Evolutionary conservation across 2,113 vertebrate genomes (phyloP), one percentile per base, ranked within the genome.

Genomic region (Accipiter virgatus): DNA sequence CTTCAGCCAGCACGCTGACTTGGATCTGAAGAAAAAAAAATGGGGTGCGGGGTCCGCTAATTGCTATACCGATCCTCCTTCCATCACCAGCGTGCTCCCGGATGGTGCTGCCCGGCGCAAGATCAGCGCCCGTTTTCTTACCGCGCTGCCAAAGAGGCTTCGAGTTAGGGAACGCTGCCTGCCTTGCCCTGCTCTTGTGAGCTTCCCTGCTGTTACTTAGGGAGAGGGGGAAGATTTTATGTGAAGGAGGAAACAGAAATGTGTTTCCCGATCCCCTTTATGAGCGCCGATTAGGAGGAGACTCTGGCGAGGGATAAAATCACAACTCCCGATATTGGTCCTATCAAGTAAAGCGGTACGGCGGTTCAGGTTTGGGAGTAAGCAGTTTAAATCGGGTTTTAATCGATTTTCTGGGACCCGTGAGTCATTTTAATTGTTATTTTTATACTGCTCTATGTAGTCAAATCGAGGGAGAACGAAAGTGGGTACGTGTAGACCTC

Each of bases 1-100:
- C 98, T 99, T 98, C 98, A 97, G 90, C 94, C 98, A 96, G 98
- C 95, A 93, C 11, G 92, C 96, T 86, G 97, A 87, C 96, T 96
- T 85, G 87, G 92, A 97, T 95, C 36, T 63, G 95, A 97, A 20
- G 16, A 71, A 71, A 45, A 74, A 79, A 82, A 97, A 97, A 61
- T 42, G 20, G 94, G 91, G 90, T 91, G 88, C 80, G 2, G 67
- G 52, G 52, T 94, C 70, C 45, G 62, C 80, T 97, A 90, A 95
- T 97, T 75, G 94, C 84, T 86, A n/a, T 71, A 67, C 61, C 80
- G 25, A 36, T 34, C 75, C 70, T 95, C 92, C 74, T 77, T 48
- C 93, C 90, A 48, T 78, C 87, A 19, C 81, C 42, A 61, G 86
- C 3, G 4, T 22, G 66, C 27, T 91, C 66, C 74, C 7, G 21